Base-by-base conservation (phyloP, 2,113 vertebrate species). In the Brachyistius frenatus region DNA sequence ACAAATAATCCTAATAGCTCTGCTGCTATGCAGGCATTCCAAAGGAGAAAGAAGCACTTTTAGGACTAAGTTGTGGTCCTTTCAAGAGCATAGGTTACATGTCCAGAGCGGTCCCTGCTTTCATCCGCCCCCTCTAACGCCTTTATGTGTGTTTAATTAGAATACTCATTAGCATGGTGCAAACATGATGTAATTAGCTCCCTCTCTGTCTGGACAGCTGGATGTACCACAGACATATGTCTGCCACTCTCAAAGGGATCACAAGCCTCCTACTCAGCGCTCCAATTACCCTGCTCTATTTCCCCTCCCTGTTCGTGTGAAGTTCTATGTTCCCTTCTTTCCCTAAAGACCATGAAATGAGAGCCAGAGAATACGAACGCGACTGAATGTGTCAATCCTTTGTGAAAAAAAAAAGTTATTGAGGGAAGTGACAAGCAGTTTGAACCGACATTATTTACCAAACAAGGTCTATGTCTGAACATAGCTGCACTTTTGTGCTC, bases 121-220 rank as follows among this genome's bases (percentile, higher is more conserved):
- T 77, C 67, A 64, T 70, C 75, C 77, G 55, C 53, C 80, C 66
- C 46, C 63, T 70, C 47, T 47, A 31, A 78, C 14, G 31, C 36
- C 50, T 79, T 81, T 36, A 75, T 67, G 73, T 57, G 41, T 53
- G 84, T 86, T 86, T 90, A 91, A 91, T 93, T 90, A 89, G 78
- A 79, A 66, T 47, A 32, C 75, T 92, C 90, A 94, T 92, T 91
- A 91, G 79, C 56, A 70, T 64, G 47, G 73, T 80, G 53, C 71
- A 89, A 88, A 93, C 83, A 90, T 81, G 89, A 78, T 84, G 84
- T 84, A 92, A 93, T 93, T 91, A 91, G 84, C 56, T 73, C 71
- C 47, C 73, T 81, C 65, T 44, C 14, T 83, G 80, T 90, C 83
- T 73, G 84, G 81, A 82, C 79, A 88, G 83, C 79, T 86, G 85